Evolutionary conservation across 2,888 invertebrate species (phyloP), one percentile per base, ranked within the genome.

Genomic region (Pristionchus entomophagus): DNA sequence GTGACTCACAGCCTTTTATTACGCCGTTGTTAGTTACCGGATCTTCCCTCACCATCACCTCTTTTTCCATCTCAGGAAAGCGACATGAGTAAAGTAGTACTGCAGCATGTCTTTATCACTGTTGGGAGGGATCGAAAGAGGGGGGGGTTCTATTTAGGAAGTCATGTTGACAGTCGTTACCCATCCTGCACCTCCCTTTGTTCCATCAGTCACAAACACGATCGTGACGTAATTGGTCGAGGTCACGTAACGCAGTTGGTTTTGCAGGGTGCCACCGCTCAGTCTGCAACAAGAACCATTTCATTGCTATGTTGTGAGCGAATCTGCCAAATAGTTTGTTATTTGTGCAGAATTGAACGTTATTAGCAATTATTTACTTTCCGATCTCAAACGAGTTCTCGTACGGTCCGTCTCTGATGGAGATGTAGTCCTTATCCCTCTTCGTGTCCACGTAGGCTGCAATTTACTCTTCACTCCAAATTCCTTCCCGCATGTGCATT

Each of bases 381-480:
- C 78, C 78, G 51, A 80, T 80, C 51, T 80, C 78, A 32, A 80
- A 29, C 32, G 78, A 80, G 41, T 80, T 80, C 29, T 80, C 78
- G 19, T 80, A 51, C 19, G 78, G 78, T 6, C 78, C 78, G 17
- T 80, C 78, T 32, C 78, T 49, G 51, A 80, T 80, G 17, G 51
- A 51, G 19, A 80, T 32, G 35, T 51, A 80, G 78, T 80, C 78
- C 51, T 49, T 49, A 49, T 45, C 35, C 26, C 22, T 22, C 32
- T 80, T 80, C 12, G 51, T 51, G 51, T 80, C 32, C 2, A 80
- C 49, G 51, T 80, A 80, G 8, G 49, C 78, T 80, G 51, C 22
- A 41, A 73, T 14, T 73, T 12, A 65, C 12, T 65, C 3, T 26
- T 65, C 65, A 12, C 32, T 35, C 3, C 17, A 19, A 45, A 14